These are phyloP conservation scores for Cylas formicarius DNA, from an alignment of 1,140 invertebrate species.

Conservation along the genomic window DNA sequence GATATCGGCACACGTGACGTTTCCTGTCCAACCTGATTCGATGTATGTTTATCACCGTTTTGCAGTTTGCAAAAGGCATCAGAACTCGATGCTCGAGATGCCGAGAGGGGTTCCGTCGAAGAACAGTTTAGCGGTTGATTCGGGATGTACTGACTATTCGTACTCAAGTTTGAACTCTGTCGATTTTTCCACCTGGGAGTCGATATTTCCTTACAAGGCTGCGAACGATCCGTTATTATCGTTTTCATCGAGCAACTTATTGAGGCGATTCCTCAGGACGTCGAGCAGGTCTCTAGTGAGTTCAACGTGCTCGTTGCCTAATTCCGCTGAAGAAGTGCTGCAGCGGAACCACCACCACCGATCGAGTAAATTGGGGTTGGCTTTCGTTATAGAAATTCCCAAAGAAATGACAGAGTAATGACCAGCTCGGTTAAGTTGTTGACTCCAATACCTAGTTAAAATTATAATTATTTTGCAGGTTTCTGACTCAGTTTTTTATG, in stretches of 20 bases:
- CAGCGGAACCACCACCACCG: constrained; percentile 23
- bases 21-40: not conserved
- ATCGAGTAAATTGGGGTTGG: constrained; percentile 48
- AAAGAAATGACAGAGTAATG: constrained; percentile 46
- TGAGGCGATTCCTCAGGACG: constrained; percentile 30
- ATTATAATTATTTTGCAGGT: constrained; percentile 11
- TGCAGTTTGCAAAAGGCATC: constrained; percentile 24
- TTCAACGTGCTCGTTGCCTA: constrained; percentile 15
- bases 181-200: constrained; percentile 24
- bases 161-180: constrained; percentile 23
- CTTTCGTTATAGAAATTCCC: constrained; percentile 47
- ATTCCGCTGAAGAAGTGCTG: constrained; percentile 14
- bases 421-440: constrained; percentile 6
- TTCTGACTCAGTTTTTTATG: constrained; percentile 52
- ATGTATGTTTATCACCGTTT: constrained; percentile 2
- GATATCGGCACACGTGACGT: constrained; percentile 15
- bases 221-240: constrained; percentile 8
- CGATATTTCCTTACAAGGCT: constrained; percentile 15
- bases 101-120: constrained; percentile 15
- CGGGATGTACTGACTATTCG: constrained; percentile 33
- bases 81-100: constrained; percentile 32
- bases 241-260: constrained; percentile 31
- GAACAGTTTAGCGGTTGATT: constrained; percentile 33
- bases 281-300: constrained; percentile 15
- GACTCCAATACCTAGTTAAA: too few species aligned